Evolutionary conservation across 2,888 invertebrate genomes (phyloP).

Genomic region (Macaria liturata): DNA sequence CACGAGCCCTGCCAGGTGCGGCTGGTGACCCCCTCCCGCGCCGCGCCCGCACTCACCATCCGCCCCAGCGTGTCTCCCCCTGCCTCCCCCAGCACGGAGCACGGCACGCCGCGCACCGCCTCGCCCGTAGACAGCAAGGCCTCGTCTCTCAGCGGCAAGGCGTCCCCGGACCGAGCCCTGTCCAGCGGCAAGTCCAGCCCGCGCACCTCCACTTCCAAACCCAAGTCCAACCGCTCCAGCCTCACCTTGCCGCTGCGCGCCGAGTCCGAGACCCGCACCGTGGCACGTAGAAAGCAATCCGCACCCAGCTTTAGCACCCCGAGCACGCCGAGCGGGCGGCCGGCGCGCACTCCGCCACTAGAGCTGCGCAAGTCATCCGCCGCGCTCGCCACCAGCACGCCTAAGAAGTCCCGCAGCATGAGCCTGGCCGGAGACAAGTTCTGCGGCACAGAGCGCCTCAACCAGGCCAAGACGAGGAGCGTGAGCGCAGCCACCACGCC

Average conservation of each 20-base stretch:
- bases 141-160: slow-evolving; percentile 55
- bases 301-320: slow-evolving; percentile 72
- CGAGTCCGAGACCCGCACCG: slow-evolving; percentile 40
- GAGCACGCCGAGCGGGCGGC: slow-evolving; percentile 54
- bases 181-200: slow-evolving; percentile 52
- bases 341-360: slow-evolving; percentile 58
- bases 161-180: slow-evolving; percentile 45
- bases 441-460: slow-evolving; percentile 64
- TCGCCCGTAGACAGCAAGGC: slow-evolving; percentile 47
- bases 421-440: slow-evolving; percentile 65
- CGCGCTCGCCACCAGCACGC: slow-evolving; percentile 44
- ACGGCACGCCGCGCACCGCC: slow-evolving; percentile 35
- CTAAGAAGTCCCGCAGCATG: slow-evolving; percentile 76
- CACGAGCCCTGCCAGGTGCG: slow-evolving; percentile 94
- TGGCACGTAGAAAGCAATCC: slow-evolving; percentile 65
- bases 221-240: slow-evolving; percentile 43
- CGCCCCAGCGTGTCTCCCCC: slow-evolving; percentile 44
- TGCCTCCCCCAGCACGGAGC: slow-evolving; percentile 50
- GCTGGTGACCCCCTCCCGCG: slow-evolving; percentile 75
- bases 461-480: slow-evolving; percentile 50
- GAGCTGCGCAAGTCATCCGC: slow-evolving; percentile 62
- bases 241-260: slow-evolving; percentile 61
- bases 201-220: slow-evolving; percentile 60
- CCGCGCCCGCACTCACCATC: slow-evolving; percentile 46
- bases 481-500: slow-evolving; percentile 57